Evolutionary conservation across 2,888 invertebrate species (phyloP).

Genomic region (Drosophila recens): DNA sequence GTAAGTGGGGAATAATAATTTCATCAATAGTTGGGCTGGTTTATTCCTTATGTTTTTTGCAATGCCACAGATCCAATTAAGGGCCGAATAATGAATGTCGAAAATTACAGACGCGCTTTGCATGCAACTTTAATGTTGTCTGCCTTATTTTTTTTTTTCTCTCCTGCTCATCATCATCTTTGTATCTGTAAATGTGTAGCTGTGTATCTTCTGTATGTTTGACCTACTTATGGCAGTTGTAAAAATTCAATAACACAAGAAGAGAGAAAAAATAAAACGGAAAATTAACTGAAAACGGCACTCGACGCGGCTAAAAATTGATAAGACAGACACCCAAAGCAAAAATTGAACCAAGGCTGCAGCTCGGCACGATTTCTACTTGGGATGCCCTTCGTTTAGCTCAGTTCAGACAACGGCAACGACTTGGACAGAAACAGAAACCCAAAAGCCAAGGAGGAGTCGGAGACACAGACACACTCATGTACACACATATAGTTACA

Average conservation of each 20-base stretch:
- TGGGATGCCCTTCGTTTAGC: conserved; percentile 64
- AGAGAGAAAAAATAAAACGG: conserved; percentile 56
- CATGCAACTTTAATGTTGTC: conserved; percentile 20
- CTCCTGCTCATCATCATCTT: conserved; percentile 16
- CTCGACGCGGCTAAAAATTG: conserved; percentile 60
- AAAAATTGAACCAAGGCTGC: conserved; percentile 56
- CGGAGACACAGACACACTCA: background rate
- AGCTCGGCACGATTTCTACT: conserved; percentile 71
- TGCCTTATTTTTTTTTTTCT: conserved; percentile 46
- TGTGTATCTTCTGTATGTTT: conserved; percentile 55
- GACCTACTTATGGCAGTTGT: conserved; percentile 73
- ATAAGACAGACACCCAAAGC: conserved; percentile 69
- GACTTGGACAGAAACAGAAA: conserved; percentile 18
- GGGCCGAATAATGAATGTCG: conserved; percentile 59
- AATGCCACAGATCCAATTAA: conserved; percentile 51
- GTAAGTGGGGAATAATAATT: no score
- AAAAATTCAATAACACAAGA: conserved; percentile 71
- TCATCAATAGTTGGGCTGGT: background rate
- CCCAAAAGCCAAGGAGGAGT: background rate
- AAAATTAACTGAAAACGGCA: conserved; percentile 75
- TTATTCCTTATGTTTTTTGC: conserved; percentile 9
- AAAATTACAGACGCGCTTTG: conserved; percentile 52
- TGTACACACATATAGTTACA: conserved; percentile 22
- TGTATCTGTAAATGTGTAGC: conserved; percentile 16
- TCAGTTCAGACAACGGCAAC: conserved; percentile 8